A percentile compares a stretch with the other conserved stretches of the same genome.
These are phyloP conservation scores for Sthenelais limicola DNA, from an alignment of 2,888 invertebrate species.

Conservation along the genomic window DNA sequence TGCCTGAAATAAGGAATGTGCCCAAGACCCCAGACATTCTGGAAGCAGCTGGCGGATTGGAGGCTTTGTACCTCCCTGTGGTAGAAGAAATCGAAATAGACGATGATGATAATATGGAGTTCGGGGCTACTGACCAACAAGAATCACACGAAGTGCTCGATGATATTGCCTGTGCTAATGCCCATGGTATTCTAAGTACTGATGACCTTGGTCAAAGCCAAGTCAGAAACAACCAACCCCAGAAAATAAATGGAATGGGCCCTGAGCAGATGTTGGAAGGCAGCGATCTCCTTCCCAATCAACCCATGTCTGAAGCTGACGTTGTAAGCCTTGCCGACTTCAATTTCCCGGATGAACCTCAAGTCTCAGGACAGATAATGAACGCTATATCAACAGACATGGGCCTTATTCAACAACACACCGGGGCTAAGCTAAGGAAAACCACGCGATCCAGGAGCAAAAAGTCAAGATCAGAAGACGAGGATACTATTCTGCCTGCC, in stretches of 20 bases:
- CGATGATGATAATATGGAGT: slow-evolving; percentile 16
- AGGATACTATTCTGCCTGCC: slow-evolving; percentile 1
- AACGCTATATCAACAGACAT: neutral
- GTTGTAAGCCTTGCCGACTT: slow-evolving; percentile 16
- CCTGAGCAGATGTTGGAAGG: no score
- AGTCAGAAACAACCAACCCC: no score
- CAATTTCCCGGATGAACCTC: slow-evolving; percentile 14
- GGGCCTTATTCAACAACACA: neutral
- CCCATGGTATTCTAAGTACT: no score
- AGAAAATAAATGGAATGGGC: no score
- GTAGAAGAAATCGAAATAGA: slow-evolving; percentile 20
- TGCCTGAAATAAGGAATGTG: neutral
- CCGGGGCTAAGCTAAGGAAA: neutral
- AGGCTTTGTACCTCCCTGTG: neutral
- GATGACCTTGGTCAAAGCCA: no score
- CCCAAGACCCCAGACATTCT: no score
- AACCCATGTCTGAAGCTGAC: slow-evolving; percentile 5
- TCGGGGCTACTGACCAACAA: slow-evolving; percentile 1
- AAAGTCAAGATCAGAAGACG: neutral
- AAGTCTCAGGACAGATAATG: neutral
- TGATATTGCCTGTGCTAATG: no score
- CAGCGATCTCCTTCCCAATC: no score
- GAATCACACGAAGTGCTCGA: slow-evolving; percentile 6
- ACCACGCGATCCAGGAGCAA: neutral
- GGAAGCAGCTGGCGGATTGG: no score